Evolutionary conservation across 2,113 vertebrate genomes (phyloP).

Genomic region (Parus major): DNA sequence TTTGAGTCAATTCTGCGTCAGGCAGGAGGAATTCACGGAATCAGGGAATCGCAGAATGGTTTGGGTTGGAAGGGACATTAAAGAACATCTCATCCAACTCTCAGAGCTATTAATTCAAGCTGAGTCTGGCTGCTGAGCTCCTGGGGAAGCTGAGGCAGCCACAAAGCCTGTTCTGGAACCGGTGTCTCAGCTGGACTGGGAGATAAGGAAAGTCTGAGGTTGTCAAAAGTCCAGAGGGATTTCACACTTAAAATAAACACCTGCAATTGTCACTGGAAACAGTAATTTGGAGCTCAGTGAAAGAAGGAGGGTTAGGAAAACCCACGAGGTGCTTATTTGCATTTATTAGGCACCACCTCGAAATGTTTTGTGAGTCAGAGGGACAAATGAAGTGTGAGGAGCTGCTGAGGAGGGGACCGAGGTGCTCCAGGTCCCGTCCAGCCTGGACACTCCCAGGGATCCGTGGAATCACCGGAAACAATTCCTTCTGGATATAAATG

Average conservation of each 20-base stretch:
- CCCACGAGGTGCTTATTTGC: not conserved
- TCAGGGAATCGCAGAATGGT: not conserved
- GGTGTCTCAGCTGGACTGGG: not conserved
- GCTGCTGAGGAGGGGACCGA: not conserved
- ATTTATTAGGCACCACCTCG: not conserved
- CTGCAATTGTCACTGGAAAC: not conserved
- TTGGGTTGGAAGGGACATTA: not conserved
- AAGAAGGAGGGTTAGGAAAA: not conserved
- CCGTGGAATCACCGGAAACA: accelerated
- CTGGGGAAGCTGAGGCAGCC: not conserved
- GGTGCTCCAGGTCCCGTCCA: not conserved
- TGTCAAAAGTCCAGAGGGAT: not conserved
- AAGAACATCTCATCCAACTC: not conserved
- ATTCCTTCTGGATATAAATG: not conserved
- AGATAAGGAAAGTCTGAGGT: conserved; percentile 20
- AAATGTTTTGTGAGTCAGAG: not conserved
- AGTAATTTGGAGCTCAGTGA: not conserved
- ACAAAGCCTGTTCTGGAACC: conserved; percentile 16
- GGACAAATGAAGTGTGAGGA: not conserved
- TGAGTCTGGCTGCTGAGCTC: not conserved
- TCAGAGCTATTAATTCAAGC: not conserved
- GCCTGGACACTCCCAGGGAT: not conserved
- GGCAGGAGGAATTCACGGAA: not conserved
- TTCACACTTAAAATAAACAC: not conserved
- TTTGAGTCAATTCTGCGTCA: accelerated